Evolutionary conservation across 2,888 invertebrate genomes (phyloP).

Genomic region (Dolichomitus sp.): DNA sequence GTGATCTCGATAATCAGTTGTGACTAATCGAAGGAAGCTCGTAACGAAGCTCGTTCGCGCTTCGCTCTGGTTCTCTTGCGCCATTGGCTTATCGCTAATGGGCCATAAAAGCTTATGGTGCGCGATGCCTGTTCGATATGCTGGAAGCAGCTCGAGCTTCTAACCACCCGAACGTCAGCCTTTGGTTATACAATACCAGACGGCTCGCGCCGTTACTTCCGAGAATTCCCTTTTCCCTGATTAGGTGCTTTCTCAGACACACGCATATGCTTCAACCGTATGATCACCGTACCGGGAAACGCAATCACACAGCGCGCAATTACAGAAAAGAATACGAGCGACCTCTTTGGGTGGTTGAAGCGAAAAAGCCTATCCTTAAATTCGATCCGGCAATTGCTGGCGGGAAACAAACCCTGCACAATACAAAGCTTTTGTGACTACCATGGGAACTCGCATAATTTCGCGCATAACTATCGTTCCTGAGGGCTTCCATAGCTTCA

Average conservation of each 20-base stretch:
- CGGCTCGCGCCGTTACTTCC: constrained; percentile 4
- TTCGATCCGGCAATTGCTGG: constrained; percentile 39
- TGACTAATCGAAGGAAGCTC: constrained; percentile 73
- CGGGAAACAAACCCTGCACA: constrained; percentile 37
- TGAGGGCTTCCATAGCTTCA: constrained; percentile 21
- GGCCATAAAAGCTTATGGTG: constrained; percentile 67
- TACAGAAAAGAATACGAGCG: constrained; percentile 55
- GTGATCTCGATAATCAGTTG: constrained; percentile 69
- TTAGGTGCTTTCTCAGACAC: constrained; percentile 19
- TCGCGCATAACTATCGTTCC: constrained; percentile 18
- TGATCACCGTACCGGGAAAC: constrained; percentile 41
- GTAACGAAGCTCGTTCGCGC: constrained; percentile 71
- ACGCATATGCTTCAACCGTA: neutral
- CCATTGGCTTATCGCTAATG: constrained; percentile 67
- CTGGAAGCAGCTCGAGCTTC: constrained; percentile 29
- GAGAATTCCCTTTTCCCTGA: constrained; percentile 45
- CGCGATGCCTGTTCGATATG: constrained; percentile 63
- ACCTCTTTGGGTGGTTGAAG: neutral
- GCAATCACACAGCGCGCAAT: constrained; percentile 51
- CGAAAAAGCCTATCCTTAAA: constrained; percentile 27
- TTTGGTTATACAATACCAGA: constrained; percentile 6
- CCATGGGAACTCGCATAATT: constrained; percentile 52
- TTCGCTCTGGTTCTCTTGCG: constrained; percentile 55
- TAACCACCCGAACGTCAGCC: neutral
- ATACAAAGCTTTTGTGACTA: constrained; percentile 20